Conservation (phyloP, 2,888 invertebrate species). For the Platerodrilus igneus region DNA sequence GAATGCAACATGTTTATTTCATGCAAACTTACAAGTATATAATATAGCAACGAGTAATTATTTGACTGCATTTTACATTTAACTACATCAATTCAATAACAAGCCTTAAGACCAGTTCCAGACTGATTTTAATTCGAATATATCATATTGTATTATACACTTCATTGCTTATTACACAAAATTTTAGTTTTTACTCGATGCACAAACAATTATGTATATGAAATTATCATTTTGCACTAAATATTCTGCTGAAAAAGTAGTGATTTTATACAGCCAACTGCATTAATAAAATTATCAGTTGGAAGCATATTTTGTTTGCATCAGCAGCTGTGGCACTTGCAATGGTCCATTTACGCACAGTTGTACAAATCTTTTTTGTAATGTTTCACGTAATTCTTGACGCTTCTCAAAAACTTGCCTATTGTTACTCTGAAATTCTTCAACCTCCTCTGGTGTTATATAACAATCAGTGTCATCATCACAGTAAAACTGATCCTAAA, state of each 20-base stretch:
- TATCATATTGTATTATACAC: too few species aligned
- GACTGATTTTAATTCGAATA: too few species aligned
- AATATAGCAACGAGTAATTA: slow-evolving; percentile 8
- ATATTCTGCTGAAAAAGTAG: too few species aligned
- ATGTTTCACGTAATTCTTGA: slow-evolving; percentile 73
- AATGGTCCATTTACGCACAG: slow-evolving; percentile 60
- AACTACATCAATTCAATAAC: too few species aligned
- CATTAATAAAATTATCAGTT: too few species aligned
- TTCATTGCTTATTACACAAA: too few species aligned
- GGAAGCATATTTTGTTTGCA: slow-evolving; percentile 45
- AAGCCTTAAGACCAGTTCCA: too few species aligned
- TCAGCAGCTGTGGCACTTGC: slow-evolving; percentile 43
- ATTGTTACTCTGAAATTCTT: slow-evolving; percentile 77
- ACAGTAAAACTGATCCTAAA: slow-evolving; percentile 72
- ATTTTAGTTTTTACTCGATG: not conserved
- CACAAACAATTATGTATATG: slow-evolving; percentile 1
- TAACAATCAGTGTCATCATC: slow-evolving; percentile 69
- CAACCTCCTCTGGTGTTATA: slow-evolving; percentile 85
- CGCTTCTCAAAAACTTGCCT: slow-evolving; percentile 75
- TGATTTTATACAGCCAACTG: too few species aligned
- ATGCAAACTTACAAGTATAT: slow-evolving; percentile 21
- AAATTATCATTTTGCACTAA: slow-evolving; percentile 2
- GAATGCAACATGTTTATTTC: slow-evolving; percentile 46
- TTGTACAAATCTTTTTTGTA: slow-evolving; percentile 78
- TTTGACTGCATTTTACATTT: slow-evolving; percentile 10